Conservation (phyloP, 37 sponge, comb jelly and placozoan genomes). For the Aphrocallistes beatrix region DNA sequence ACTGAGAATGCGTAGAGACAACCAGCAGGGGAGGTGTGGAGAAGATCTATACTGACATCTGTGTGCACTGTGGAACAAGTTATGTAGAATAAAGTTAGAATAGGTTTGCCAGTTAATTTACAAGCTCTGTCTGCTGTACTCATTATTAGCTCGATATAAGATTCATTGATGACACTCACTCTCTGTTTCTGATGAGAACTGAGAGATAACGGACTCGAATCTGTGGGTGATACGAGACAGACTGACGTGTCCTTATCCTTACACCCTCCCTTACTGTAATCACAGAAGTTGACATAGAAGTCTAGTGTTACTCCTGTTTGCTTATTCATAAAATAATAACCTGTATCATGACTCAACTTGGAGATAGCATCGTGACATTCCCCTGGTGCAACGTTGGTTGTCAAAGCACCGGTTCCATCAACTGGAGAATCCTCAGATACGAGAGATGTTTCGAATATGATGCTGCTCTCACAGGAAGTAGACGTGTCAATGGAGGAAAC, state of each 20-base stretch:
- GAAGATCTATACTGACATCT: not conserved
- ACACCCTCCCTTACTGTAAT: not conserved
- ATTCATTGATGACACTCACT: not conserved
- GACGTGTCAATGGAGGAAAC: not conserved
- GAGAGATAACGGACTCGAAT: not conserved
- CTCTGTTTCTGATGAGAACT: not conserved
- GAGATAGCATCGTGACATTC: not conserved
- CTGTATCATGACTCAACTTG: not conserved
- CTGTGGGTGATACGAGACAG: not conserved
- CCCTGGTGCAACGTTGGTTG: not conserved
- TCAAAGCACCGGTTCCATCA: not conserved
- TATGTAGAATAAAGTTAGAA: not conserved
- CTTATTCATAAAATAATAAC: not conserved
- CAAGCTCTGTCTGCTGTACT: not conserved
- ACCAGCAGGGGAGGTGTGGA: not conserved
- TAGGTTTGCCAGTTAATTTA: not conserved
- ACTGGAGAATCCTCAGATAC: not conserved
- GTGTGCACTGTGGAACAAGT: not conserved
- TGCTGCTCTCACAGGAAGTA: not conserved
- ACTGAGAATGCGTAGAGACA: constrained; percentile 7
- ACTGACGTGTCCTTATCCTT: not conserved
- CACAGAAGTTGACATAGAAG: not conserved
- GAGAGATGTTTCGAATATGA: not conserved
- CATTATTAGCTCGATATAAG: not conserved
- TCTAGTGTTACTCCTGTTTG: not conserved